A percentile compares a stretch with the other conserved stretches of the same genome.
phyloP scores from a whole-genome alignment of 2,888 invertebrate genomes.

The Mesochorus sp. region DNA sequence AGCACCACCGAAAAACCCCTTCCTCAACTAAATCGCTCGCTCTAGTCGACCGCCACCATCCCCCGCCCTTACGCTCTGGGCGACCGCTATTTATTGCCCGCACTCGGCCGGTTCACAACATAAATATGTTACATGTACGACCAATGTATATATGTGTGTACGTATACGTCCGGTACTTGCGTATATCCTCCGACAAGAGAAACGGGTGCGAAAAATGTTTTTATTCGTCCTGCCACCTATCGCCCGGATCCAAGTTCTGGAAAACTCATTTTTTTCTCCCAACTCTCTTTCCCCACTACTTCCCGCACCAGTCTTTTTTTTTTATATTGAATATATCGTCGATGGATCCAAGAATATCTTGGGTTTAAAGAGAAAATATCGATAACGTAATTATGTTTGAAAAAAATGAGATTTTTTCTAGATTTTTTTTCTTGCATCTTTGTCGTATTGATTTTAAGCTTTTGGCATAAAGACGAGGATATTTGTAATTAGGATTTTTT shows the following conservation, averaged over 20 bases:
- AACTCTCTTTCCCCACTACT: not conserved
- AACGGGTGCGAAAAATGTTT: slow-evolving; percentile 54
- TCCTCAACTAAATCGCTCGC: slow-evolving; percentile 58
- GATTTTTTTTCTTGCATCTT: no score
- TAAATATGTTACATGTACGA: slow-evolving; percentile 81
- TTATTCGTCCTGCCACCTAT: slow-evolving; percentile 49
- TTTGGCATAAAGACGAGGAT: no score
- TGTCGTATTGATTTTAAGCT: no score
- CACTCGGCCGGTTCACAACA: slow-evolving; percentile 81
- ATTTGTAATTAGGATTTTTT: no score
- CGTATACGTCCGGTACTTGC: slow-evolving; percentile 5
- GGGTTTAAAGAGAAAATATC: no score
- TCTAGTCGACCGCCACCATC: slow-evolving; percentile 47
- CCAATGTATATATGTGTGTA: slow-evolving; percentile 40
- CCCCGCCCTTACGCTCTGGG: no score
- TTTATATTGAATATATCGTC: no score
- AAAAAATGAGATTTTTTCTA: no score
- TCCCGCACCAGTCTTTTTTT: no score
- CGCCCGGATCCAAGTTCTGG: slow-evolving; percentile 30
- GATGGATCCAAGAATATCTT: no score
- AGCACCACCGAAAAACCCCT: slow-evolving; percentile 56
- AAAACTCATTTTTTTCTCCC: slow-evolving; percentile 44
- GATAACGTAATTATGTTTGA: no score
- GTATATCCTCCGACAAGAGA: slow-evolving; percentile 34
- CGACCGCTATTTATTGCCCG: slow-evolving; percentile 79